Evolutionary conservation across 2,888 invertebrate genomes (phyloP).

Genomic region (Dione juno): DNA sequence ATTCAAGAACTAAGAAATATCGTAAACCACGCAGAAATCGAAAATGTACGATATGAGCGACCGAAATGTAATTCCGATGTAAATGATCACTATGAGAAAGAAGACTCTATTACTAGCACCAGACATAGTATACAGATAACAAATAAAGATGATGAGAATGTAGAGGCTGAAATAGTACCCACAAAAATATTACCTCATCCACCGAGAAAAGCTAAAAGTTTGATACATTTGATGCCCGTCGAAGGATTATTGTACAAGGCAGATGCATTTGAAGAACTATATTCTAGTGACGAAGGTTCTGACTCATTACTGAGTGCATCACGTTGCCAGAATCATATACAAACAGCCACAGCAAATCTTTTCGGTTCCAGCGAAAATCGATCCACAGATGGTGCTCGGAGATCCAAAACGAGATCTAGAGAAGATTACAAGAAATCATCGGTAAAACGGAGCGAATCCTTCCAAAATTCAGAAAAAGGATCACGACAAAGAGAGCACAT

Average conservation of each 20-base stretch:
- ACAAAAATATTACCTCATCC: slow-evolving; percentile 91
- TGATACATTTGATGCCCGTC: slow-evolving; percentile 86
- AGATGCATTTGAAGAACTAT: slow-evolving; percentile 82
- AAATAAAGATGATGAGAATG: slow-evolving; percentile 72
- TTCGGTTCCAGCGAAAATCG: slow-evolving; percentile 81
- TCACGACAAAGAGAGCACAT: slow-evolving; percentile 79
- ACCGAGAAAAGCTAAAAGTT: slow-evolving; percentile 88
- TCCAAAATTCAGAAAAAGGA: slow-evolving; percentile 75
- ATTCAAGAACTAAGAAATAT: slow-evolving; percentile 93
- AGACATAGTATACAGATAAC: slow-evolving; percentile 80
- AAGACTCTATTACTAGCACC: slow-evolving; percentile 81
- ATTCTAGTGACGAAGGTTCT: slow-evolving; percentile 87
- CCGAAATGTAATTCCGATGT: slow-evolving; percentile 75
- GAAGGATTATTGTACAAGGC: slow-evolving; percentile 84
- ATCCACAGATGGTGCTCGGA: slow-evolving; percentile 63
- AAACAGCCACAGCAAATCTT: slow-evolving; percentile 65
- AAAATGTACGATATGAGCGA: slow-evolving; percentile 78
- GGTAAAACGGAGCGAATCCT: slow-evolving; percentile 78
- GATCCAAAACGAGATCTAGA: slow-evolving; percentile 69
- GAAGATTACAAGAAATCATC: slow-evolving; percentile 68
- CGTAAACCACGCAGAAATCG: slow-evolving; percentile 92
- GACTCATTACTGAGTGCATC: slow-evolving; percentile 88
- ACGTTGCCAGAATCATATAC: slow-evolving; percentile 68
- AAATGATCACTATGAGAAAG: slow-evolving; percentile 60
- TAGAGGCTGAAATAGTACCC: slow-evolving; percentile 89